Conservation (phyloP, 1,140 invertebrate species). For the Saccostrea cuccullata region DNA sequence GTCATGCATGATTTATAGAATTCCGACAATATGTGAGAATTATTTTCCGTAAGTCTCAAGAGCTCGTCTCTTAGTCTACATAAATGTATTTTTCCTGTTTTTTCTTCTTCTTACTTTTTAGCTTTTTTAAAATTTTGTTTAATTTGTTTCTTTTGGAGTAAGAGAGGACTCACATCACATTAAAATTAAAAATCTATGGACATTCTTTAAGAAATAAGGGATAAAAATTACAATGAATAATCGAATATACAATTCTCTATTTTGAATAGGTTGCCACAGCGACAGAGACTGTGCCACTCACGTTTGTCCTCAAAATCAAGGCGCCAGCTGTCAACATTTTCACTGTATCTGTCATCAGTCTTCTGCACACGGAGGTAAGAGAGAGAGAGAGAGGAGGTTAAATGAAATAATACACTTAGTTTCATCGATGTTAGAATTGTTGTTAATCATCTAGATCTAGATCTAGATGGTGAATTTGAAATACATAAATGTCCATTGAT, state of each 20-base stretch:
- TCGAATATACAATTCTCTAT: background rate
- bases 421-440: no score
- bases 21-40: no score
- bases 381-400: conserved; percentile 48
- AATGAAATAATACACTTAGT: no score
- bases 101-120: no score
- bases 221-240: background rate
- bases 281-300: background rate
- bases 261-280: background rate
- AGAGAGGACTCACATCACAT: background rate
- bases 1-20: no score
- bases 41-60: no score
- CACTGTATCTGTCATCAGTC: conserved; percentile 1
- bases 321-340: background rate
- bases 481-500: background rate
- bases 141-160: no score
- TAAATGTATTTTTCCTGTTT: background rate
- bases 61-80: background rate
- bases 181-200: background rate
- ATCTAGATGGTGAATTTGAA: no score
- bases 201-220: background rate
- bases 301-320: background rate
- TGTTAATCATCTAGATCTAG: no score
- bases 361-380: conserved; percentile 39
- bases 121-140: no score